These are phyloP conservation scores for Drosophila murphyi DNA, from an alignment of 1,140 invertebrate genomes.

Conservation along the genomic window DNA sequence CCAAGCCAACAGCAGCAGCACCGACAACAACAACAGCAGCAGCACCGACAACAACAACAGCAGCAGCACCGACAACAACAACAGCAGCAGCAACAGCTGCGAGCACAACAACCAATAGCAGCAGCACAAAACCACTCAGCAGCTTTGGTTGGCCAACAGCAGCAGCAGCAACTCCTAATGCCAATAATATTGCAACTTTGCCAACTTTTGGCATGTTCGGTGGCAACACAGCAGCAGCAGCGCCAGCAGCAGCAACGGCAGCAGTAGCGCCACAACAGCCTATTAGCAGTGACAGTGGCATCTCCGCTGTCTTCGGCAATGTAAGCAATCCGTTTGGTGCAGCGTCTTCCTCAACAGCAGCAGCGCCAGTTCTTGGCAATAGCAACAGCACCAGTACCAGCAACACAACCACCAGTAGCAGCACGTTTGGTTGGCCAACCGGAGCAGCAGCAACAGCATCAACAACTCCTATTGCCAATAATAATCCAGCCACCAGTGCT, in stretches of 20 bases:
- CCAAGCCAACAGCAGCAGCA: constrained; percentile 13
- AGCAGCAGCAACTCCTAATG: constrained; percentile 27
- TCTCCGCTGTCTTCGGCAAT: constrained; percentile 32
- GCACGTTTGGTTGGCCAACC: neutral
- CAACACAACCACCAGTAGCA: constrained; percentile 7
- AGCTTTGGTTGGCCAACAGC: neutral
- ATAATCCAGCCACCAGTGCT: neutral
- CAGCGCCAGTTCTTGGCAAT: neutral
- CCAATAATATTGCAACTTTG: constrained; percentile 8
- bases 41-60: neutral
- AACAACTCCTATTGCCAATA: constrained; percentile 34
- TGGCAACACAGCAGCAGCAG: neutral
- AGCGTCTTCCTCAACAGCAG: constrained; percentile 23
- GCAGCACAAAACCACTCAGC: neutral
- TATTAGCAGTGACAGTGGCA: constrained; percentile 1
- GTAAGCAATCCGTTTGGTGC: constrained; percentile 42
- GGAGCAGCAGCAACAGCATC: neutral
- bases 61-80: neutral
- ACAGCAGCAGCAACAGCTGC: constrained; percentile 10
- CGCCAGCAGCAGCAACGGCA: neutral
- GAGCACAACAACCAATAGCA: neutral
- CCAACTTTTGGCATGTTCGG: neutral
- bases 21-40: neutral
- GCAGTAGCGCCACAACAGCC: neutral
- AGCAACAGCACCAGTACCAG: neutral